phyloP scores from a whole-genome alignment of 2,888 invertebrate genomes.

The Limnephilus auricula region DNA sequence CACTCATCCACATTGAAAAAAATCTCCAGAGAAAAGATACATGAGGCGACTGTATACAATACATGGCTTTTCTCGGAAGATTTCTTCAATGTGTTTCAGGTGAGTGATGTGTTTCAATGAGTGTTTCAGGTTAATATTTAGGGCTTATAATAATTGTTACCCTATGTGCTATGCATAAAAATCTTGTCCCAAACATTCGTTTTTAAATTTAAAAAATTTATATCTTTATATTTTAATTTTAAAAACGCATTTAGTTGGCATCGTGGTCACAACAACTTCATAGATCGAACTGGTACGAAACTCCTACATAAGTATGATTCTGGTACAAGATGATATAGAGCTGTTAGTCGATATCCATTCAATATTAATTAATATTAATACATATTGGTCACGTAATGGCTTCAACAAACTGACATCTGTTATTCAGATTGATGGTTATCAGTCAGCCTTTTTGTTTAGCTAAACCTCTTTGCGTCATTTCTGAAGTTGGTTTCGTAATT shows the following conservation, averaged over 20 bases:
- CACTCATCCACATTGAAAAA: no score
- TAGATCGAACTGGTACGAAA: conserved; percentile 15
- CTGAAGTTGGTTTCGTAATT: background rate
- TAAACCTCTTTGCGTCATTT: background rate
- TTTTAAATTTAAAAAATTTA: no score
- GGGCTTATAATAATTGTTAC: no score
- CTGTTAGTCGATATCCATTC: conserved; percentile 38
- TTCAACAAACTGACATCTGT: conserved; percentile 44
- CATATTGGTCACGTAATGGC: conserved; percentile 33
- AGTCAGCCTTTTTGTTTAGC: conserved; percentile 19
- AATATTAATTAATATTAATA: conserved; percentile 43
- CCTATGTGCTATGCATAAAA: no score
- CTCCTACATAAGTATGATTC: conserved; percentile 26
- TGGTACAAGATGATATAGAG: conserved; percentile 38
- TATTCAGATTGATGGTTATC: conserved; percentile 22
- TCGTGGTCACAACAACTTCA: conserved; percentile 4
- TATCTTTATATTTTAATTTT: no score
- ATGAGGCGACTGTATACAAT: no score
- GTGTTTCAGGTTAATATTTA: no score
- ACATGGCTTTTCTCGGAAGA: no score
- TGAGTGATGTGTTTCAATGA: no score
- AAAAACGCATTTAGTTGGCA: background rate
- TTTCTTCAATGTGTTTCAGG: no score
- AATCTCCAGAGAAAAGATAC: no score
- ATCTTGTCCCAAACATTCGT: no score